These are phyloP conservation scores for Heloderma charlesbogerti DNA, from an alignment of 2,113 vertebrate genomes.

Conservation along the genomic window DNA sequence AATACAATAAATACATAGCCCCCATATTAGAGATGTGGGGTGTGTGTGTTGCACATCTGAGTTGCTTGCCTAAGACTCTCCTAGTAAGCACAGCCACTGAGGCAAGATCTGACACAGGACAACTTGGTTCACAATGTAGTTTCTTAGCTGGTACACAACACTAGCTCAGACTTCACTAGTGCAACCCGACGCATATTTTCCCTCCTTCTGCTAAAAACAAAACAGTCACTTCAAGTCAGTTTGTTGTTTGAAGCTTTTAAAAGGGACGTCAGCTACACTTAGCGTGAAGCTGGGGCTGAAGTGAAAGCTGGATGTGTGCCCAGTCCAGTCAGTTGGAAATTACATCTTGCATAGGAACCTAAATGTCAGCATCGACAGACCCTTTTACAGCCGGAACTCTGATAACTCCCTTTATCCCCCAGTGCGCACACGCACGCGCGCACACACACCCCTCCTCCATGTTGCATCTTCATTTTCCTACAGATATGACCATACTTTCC, in stretches of 20 bases:
- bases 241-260: slow-evolving; percentile 61
- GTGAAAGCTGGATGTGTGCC: slow-evolving; percentile 62
- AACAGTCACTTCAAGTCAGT: slow-evolving; percentile 60
- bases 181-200: slow-evolving; percentile 12
- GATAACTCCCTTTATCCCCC: slow-evolving; percentile 18
- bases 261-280: slow-evolving; percentile 67
- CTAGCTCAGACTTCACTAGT: not conserved
- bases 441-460: not conserved
- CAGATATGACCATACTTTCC: slow-evolving; percentile 53
- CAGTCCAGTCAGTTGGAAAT: slow-evolving; percentile 69
- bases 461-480: slow-evolving; percentile 56
- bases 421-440: too few species aligned
- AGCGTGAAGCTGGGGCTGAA: slow-evolving; percentile 64
- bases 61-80: too few species aligned
- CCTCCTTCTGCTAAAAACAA: slow-evolving; percentile 58
- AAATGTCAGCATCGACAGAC: slow-evolving; percentile 70
- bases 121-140: not conserved
- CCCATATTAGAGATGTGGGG: too few species aligned
- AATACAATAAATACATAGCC: too few species aligned
- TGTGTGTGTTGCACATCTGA: too few species aligned
- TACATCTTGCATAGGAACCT: slow-evolving; percentile 64
- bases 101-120: not conserved
- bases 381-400: slow-evolving; percentile 48
- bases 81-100: too few species aligned
- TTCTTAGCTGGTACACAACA: not conserved